Conservation (phyloP, 2,113 vertebrate genomes). For the Syngnathus floridae region DNA sequence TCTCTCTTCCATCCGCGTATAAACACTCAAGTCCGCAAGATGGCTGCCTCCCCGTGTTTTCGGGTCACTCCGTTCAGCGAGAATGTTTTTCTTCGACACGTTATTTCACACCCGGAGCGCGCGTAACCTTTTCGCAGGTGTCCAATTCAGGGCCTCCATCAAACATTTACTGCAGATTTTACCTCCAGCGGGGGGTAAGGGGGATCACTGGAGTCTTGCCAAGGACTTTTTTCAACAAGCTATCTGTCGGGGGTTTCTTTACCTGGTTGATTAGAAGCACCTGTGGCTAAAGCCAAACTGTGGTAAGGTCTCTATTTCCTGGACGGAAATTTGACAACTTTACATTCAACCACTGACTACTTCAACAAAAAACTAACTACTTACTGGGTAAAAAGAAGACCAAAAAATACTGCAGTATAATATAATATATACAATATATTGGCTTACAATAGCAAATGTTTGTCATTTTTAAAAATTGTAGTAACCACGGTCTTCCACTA, state of each 20-base stretch:
- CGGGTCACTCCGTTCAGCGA: slow-evolving; percentile 52
- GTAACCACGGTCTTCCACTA: slow-evolving; percentile 20
- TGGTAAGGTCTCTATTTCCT: too few species aligned
- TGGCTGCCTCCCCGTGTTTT: slow-evolving; percentile 29
- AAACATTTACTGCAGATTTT: slow-evolving; percentile 76
- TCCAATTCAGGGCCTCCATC: slow-evolving; percentile 73
- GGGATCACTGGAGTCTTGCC: slow-evolving; percentile 71
- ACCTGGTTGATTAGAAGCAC: too few species aligned
- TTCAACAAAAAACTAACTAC: too few species aligned
- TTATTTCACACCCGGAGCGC: slow-evolving; percentile 62
- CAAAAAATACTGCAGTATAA: too few species aligned
- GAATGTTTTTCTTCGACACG: slow-evolving; percentile 59
- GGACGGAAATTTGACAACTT: too few species aligned
- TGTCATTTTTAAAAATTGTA: slow-evolving; percentile 2
- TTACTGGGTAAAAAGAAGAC: too few species aligned
- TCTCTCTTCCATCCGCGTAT: slow-evolving; percentile 47
- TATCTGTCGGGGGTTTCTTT: too few species aligned
- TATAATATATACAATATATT: too few species aligned
- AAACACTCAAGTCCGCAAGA: slow-evolving; percentile 18
- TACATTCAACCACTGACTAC: too few species aligned
- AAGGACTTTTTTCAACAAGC: slow-evolving; percentile 22
- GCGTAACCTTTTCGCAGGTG: slow-evolving; percentile 68
- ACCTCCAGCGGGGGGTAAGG: slow-evolving; percentile 63
- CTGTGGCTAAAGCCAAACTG: too few species aligned
- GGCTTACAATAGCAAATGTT: too few species aligned